Base-by-base conservation (phyloP, 2,797 vertebrate species). In the Furcifer pardalis region DNA sequence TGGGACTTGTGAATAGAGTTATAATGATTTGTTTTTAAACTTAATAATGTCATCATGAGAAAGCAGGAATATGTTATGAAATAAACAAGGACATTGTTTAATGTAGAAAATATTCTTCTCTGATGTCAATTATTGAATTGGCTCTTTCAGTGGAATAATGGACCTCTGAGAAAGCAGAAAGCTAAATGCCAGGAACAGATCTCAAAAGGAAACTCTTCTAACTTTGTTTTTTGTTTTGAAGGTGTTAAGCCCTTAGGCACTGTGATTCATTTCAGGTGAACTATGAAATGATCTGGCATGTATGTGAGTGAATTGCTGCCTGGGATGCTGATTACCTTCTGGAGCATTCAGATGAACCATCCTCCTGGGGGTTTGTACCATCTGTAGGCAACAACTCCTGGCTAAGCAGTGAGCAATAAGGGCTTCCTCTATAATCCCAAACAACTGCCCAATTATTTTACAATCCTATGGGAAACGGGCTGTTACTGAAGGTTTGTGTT, bases 231-330 rank as follows among this genome's bases (percentile, higher is more conserved):
- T 46, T 71, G 66, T 37, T 56, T n/a, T 77, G 63, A 32, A 42
- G 49, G 73, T 77, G 35, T 76, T 40, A 77, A 83, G 46, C 63
- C 82, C 63, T 59, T 77, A 77, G 46, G 62, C 63, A 44, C 27
- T 77, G 27, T 77, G 63, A 77, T 77, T 83, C 82, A 83, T 42
- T 83, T 83, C 82, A 83, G 82, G 82, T 83, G 82, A 83, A 77
- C 73, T 83, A 68, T 83, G 63, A 83, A 83, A 59, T 83, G 46
- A 68, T 83, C 49, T 83, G 82, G 63, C 82, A 77, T 83, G 72
- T 83, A 75, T 83, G 59, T 30, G 63, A 68, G 37, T 68, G 46
- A 83, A 83, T 77, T 42, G 66, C 77, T 83, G 82, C 62, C 82
- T 83, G 46, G 25, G 30, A 68, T 27, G 56, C 73, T 13, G 7